Percentiles rank a stretch among this genome's conserved stretches.
phyloP scores from a whole-genome alignment of 2,888 invertebrate species.

The Agriopis aurantiaria region DNA sequence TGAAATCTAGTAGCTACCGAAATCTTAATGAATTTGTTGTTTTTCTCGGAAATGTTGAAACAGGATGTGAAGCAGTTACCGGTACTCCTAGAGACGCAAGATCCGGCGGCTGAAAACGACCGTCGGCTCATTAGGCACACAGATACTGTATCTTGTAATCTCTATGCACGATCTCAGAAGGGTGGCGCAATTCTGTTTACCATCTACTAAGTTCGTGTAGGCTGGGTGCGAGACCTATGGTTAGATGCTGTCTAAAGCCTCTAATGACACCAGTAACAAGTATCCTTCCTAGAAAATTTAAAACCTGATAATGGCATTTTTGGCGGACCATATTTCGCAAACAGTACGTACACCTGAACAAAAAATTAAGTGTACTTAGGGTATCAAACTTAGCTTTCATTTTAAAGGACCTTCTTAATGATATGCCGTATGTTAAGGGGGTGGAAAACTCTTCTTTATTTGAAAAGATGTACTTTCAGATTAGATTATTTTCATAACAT shows the following conservation, averaged over 20 bases:
- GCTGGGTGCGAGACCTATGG: neutral
- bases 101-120: conserved; percentile 57
- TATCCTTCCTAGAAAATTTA: no score
- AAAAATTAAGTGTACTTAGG: no score
- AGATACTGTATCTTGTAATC: conserved; percentile 14
- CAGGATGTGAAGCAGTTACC: conserved; percentile 57
- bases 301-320: no score
- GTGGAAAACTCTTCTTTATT: no score
- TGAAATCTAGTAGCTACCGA: conserved; percentile 6
- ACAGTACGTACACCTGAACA: no score
- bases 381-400: no score
- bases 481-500: no score
- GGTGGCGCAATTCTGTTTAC: conserved; percentile 1
- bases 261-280: no score
- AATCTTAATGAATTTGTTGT: conserved; percentile 29
- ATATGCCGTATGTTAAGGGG: no score
- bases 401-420: no score
- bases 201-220: conserved; percentile 2
- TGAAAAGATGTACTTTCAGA: no score
- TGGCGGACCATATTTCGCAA: no score
- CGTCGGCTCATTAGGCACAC: conserved; percentile 60
- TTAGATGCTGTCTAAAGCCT: neutral
- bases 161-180: conserved; percentile 31
- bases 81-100: conserved; percentile 47
- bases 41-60: conserved; percentile 61